Evolutionary conservation across 2,888 invertebrate genomes (phyloP).

Genomic region (Parnassius mnemosyne): DNA sequence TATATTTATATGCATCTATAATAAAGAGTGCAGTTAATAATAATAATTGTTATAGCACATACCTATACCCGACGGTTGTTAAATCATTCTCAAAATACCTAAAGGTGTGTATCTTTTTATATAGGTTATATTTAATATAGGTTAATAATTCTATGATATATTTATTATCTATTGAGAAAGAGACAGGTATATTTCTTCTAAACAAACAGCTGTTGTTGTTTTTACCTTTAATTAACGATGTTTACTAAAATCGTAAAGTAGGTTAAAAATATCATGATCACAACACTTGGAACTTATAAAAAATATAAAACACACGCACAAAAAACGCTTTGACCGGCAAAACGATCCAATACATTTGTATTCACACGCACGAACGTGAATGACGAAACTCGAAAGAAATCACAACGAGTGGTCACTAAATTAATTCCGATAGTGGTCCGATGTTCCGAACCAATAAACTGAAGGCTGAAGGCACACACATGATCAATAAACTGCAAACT

Average conservation of each 20-base stretch:
- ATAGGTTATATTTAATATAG: no score
- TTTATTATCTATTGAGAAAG: conserved; percentile 10
- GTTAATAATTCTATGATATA: no score
- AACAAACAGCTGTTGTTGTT: conserved; percentile 7
- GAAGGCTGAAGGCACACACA: conserved; percentile 22
- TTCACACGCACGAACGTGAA: conserved; percentile 5
- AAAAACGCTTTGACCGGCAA: conserved; percentile 10
- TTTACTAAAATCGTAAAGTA: neutral
- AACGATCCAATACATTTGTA: neutral
- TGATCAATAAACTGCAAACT: conserved; percentile 9
- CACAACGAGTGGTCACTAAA: conserved; percentile 12
- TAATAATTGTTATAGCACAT: no score
- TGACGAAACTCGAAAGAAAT: conserved; percentile 11
- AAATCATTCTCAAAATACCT: no score
- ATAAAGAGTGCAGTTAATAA: no score
- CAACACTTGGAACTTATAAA: conserved; percentile 11
- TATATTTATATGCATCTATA: no score
- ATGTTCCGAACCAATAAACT: conserved; percentile 18
- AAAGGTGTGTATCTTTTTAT: no score
- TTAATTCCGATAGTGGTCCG: conserved; percentile 24
- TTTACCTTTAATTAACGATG: neutral
- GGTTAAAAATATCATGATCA: neutral
- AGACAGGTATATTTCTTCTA: conserved; percentile 13
- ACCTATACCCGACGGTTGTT: no score
- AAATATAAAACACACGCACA: conserved; percentile 8